Conservation (phyloP, 2,113 vertebrate species). For the Mesembrinibis cayennensis region DNA sequence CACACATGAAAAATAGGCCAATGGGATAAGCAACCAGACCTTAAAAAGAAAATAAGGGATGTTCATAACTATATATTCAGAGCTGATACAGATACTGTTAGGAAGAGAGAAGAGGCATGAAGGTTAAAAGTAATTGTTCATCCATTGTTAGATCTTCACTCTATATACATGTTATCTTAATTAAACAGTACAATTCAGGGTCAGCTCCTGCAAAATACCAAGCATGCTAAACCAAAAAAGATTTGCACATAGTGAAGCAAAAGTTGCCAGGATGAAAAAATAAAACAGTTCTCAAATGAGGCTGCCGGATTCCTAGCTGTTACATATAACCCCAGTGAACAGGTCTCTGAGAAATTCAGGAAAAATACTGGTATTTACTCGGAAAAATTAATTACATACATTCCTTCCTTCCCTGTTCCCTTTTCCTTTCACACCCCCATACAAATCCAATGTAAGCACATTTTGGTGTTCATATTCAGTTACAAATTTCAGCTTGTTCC, state of each 20-base stretch:
- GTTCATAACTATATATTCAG: background rate
- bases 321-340: accelerated
- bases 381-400: background rate
- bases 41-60: background rate
- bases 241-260: background rate
- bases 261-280: background rate
- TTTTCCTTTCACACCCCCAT: background rate
- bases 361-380: background rate
- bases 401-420: background rate
- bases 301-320: background rate
- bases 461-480: background rate
- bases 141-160: background rate
- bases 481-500: background rate
- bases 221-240: background rate
- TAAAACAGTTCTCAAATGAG: background rate
- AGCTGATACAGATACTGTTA: background rate
- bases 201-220: background rate
- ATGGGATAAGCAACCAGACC: background rate
- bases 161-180: background rate
- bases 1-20: background rate
- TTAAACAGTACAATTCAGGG: background rate
- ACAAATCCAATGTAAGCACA: background rate
- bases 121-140: background rate
- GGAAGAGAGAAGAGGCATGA: background rate
- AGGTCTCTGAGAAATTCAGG: background rate